Evolutionary conservation across 2,797 vertebrate species (phyloP), one percentile per base, ranked within the genome.

Genomic region (Brachymystax lenok): DNA sequence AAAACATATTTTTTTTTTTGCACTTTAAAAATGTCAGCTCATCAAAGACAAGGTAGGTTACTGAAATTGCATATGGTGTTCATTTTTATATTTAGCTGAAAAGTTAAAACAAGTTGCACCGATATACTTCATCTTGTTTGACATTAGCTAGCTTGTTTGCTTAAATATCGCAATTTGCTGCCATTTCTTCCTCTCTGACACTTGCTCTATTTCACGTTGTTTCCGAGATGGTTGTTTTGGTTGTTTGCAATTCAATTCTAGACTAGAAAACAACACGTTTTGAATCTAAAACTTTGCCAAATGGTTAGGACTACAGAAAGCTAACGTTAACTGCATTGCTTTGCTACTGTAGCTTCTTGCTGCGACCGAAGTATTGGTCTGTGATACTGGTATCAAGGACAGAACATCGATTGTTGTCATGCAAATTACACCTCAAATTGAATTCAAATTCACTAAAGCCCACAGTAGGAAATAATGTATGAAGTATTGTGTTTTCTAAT

Each of bases 21-120:
- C 87, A 88, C 83, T 87, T 86, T 84, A 80, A 63, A 63, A 27
- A 63, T 14, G 78, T 76, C 73, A 83, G 76, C 78, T 80, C 76
- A 59, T n/a, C 56, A 59, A 59, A 59, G 19, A 59, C 14, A 63
- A 63, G 59, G 59, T 63, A 63, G 10, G 40, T 10, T 46, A 63
- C 59, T 63, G 21, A 24, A 61, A 63, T 27, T 63, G 3, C 21
- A 3, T 63, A 10, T 10, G 12, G 59, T 63, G 59, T 24, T 63
- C 10, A 3, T 3, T 63, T 63, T 63, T 27, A 12, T 63, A 63
- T 63, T 63, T 63, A 24, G 10, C 40, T 13, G 40, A 13, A 46
- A 46, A 13, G 12, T 12, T 46, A 46, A 2, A 24, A 46, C 40
- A 46, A 46, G 40, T 24, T 24, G 10, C 10, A 63, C 21, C 8